A percentile compares a stretch with the other conserved stretches of the same genome.
Conservation (phyloP, 2,113 vertebrate genomes). For the Scolopax mira region DNA sequence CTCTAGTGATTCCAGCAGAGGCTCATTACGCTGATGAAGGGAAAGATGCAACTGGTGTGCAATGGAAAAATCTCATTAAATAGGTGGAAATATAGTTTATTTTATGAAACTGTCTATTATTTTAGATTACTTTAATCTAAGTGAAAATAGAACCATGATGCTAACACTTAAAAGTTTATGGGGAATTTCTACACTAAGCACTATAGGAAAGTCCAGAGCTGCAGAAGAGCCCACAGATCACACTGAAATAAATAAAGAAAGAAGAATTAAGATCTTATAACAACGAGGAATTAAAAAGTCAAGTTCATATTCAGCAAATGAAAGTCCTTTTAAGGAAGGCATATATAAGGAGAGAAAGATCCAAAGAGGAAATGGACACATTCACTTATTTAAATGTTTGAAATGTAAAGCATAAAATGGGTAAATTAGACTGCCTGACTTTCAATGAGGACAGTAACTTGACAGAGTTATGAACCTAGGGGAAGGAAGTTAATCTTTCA, state of each 20-base stretch:
- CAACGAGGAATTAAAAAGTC: background rate
- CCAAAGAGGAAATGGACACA: background rate
- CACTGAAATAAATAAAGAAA: background rate
- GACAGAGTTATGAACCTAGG: background rate
- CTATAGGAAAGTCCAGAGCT: background rate
- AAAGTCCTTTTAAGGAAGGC: background rate
- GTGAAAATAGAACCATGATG: background rate
- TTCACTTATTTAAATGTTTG: background rate
- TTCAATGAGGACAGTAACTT: background rate
- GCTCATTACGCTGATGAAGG: background rate
- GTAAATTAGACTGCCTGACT: background rate
- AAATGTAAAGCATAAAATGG: background rate
- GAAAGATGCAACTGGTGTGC: background rate
- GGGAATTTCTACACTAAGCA: background rate
- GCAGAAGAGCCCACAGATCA: background rate
- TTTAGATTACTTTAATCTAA: background rate
- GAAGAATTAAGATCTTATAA: background rate
- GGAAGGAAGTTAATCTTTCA: background rate
- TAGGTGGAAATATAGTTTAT: background rate
- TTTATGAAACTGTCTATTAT: background rate
- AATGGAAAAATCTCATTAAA: background rate
- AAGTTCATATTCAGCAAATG: background rate
- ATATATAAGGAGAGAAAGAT: background rate
- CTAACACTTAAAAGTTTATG: background rate
- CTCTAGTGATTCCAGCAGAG: background rate